phyloP scores from a whole-genome alignment of 2,797 vertebrate species.

The Triplophysa bombifrons region DNA sequence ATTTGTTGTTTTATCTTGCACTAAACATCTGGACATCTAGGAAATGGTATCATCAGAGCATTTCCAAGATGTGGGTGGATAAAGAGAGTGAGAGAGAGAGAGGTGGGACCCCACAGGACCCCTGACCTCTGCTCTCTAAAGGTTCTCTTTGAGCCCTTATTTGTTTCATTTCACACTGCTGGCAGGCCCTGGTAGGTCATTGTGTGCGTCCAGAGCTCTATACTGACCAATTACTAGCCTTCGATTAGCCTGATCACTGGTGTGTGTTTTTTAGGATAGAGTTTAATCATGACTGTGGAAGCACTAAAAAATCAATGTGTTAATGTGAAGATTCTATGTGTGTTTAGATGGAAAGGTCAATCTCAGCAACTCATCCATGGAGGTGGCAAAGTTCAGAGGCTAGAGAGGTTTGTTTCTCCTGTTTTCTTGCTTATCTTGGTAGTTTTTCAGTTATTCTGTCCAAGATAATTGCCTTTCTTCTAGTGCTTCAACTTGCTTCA shows the following conservation, averaged over 20 bases:
- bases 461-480: neutral
- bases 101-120: neutral
- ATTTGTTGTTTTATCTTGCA: neutral
- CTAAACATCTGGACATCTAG: conserved; percentile 28
- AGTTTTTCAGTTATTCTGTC: neutral
- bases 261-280: conserved; percentile 13
- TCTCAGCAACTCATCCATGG: neutral
- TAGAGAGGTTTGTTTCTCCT: neutral
- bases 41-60: neutral
- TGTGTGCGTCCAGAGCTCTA: conserved; percentile 25
- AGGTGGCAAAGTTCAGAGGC: conserved; percentile 7
- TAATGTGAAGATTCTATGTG: neutral
- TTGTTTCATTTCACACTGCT: conserved; percentile 49
- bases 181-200: neutral
- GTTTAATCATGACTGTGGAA: neutral
- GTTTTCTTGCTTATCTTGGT: neutral
- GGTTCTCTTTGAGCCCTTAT: conserved; percentile 22
- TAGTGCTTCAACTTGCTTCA: conserved; percentile 1
- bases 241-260: conserved; percentile 20
- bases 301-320: neutral
- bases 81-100: conserved; percentile 12
- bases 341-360: conserved; percentile 17
- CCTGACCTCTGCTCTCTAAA: conserved; percentile 15
- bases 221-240: conserved; percentile 25
- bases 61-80: conserved; percentile 18